These are phyloP conservation scores for Gymnothorax javanicus DNA, from an alignment of 2,797 vertebrate genomes.

Conservation along the genomic window DNA sequence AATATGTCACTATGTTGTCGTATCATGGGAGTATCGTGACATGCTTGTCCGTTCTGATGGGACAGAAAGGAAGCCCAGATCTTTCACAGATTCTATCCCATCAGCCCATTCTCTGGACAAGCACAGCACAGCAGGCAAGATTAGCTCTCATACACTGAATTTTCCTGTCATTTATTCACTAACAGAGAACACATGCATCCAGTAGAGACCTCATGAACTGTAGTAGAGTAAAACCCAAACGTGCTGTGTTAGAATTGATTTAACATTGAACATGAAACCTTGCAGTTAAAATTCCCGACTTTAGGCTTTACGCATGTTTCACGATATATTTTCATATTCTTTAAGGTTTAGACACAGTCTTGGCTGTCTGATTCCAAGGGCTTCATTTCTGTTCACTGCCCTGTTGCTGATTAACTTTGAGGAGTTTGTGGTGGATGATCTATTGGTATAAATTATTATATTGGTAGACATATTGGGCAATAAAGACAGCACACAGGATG, in stretches of 20 bases:
- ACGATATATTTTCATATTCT: background rate
- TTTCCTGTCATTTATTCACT: too few relatives aligned
- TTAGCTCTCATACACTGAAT: too few relatives aligned
- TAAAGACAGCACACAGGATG: too few relatives aligned
- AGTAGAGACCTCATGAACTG: too few relatives aligned
- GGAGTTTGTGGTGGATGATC: too few relatives aligned
- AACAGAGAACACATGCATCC: too few relatives aligned
- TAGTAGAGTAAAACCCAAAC: too few relatives aligned
- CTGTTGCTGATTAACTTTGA: background rate
- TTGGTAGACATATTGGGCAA: too few relatives aligned
- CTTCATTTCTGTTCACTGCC: background rate
- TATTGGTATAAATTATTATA: too few relatives aligned
- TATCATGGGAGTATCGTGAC: background rate
- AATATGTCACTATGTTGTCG: background rate
- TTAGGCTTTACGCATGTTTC: background rate
- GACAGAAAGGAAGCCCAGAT: background rate
- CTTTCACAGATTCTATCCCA: background rate
- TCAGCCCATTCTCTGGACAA: background rate
- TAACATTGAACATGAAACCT: too few relatives aligned
- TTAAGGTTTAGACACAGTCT: background rate
- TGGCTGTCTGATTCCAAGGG: background rate
- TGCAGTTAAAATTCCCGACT: background rate
- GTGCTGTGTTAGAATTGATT: too few relatives aligned
- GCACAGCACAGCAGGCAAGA: background rate
- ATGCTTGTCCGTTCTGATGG: background rate